A percentile compares a stretch with the other conserved stretches of the same genome.
phyloP scores from a whole-genome alignment of 2,888 invertebrate species.

The Hemistola chrysoprasaria region DNA sequence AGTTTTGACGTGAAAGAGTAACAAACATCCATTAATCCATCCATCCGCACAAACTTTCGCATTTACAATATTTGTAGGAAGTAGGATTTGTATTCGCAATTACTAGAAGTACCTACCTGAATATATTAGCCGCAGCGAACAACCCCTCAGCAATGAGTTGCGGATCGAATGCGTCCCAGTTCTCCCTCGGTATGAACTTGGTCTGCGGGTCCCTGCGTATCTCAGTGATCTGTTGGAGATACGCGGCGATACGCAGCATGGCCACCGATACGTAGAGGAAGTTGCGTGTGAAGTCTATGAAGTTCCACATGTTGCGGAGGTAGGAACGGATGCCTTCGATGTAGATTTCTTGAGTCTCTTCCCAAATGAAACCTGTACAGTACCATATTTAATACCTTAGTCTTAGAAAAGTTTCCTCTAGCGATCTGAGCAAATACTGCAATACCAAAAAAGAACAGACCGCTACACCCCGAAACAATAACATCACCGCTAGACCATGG shows the following conservation, averaged over 20 bases:
- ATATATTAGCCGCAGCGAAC: conserved; percentile 97
- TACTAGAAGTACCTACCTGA: conserved; percentile 78
- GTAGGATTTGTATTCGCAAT: neutral
- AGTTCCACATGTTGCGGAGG: conserved; percentile 97
- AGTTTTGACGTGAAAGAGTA: no score
- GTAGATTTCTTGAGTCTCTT: conserved; percentile 95
- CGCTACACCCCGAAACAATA: no score
- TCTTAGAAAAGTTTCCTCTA: no score
- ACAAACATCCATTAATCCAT: no score
- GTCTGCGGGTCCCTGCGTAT: conserved; percentile 85
- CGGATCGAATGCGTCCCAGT: conserved; percentile 97
- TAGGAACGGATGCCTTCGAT: conserved; percentile 93
- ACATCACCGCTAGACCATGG: no score
- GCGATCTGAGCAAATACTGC: no score
- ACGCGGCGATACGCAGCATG: conserved; percentile 86
- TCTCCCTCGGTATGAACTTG: conserved; percentile 89
- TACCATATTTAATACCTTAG: no score
- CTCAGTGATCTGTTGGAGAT: conserved; percentile 87
- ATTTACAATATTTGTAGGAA: no score
- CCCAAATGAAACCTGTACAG: conserved; percentile 91
- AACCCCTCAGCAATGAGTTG: conserved; percentile 96
- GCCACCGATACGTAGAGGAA: conserved; percentile 90
- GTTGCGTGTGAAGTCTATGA: conserved; percentile 96
- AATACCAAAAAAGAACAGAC: no score
- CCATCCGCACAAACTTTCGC: no score